Evolutionary conservation across 2,797 vertebrate species (phyloP), one percentile per base, ranked within the genome.

Genomic region (Basileuterus tristriatus): DNA sequence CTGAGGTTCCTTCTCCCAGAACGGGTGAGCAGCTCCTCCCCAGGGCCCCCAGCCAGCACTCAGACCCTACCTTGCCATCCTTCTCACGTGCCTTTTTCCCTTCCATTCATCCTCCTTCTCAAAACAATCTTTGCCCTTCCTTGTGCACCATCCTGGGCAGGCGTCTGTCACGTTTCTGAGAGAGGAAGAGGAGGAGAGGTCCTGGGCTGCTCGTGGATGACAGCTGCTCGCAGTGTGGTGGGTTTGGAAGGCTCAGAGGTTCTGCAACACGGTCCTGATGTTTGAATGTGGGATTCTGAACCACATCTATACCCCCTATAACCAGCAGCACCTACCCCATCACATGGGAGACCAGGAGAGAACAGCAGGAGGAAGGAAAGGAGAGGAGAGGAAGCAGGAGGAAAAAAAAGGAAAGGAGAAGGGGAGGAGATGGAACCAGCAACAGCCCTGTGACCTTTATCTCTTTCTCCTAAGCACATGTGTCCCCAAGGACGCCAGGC

Each of bases 51-150:
- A 26, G 24, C 44, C 83, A 59, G 69, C 1, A 0, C 11, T 46
- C 59, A 18, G 3, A 14, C 58, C 92, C 89, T 94, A 96, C 96
- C 94, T 95, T 88, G 87, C 87, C 94, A 83, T 93, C 74, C 37
- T 89, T 90, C 72, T 96, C 77, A 82, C 1, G 14, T 12, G 71
- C 43, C 55, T 34, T 52, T 81, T 64, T 62, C 34, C 84, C 82
- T 81, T 83, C 72, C 83, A 69, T 93, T 50, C 68, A 79, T 84
- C 59, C 27, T 74, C 70, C 46, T 62, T 80, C 60, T 96, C 89
- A 83, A 27, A 50, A 24, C 2, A 1, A 32, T 14, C 55, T 29
- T 86, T 70, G 20, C 11, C 19, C 13, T 8, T 10, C 0, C 21
- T 27, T 4, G 2, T 10, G 26, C 84, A 56, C 76, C 4, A 0